phyloP scores from a whole-genome alignment of 2,113 vertebrate species.

The Sus scrofa region DNA sequence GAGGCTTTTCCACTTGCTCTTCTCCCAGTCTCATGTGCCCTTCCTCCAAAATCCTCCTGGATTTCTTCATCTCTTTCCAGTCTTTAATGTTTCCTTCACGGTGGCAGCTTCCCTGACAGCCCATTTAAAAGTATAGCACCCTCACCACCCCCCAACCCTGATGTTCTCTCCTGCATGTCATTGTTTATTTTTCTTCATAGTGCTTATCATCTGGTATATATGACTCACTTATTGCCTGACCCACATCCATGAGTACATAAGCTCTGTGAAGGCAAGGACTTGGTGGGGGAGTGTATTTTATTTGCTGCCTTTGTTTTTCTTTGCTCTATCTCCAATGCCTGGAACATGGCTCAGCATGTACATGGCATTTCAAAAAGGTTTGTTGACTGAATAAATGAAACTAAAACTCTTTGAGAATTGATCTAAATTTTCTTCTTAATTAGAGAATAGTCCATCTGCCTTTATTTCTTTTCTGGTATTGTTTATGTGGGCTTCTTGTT shows the following conservation, averaged over 20 bases:
- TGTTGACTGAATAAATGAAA: not conserved
- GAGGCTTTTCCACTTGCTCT: not conserved
- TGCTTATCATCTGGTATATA: not conserved
- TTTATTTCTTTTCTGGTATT: conserved; percentile 1
- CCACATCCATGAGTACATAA: not conserved
- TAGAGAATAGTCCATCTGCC: not conserved
- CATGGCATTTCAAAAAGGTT: not conserved
- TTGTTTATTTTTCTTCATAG: not conserved
- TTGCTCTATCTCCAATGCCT: not conserved
- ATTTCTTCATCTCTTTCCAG: not conserved
- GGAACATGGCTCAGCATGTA: not conserved
- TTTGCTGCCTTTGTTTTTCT: conserved; percentile 1
- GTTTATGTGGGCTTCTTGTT: not conserved
- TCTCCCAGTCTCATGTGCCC: too few species aligned
- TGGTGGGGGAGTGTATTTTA: not conserved
- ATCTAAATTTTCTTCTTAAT: not conserved
- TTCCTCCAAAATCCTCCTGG: not conserved
- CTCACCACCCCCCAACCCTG: accelerated
- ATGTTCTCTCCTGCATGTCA: not conserved
- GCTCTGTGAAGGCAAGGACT: not conserved
- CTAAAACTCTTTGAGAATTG: not conserved
- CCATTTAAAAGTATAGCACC: not conserved
- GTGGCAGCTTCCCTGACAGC: not conserved
- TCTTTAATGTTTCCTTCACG: not conserved
- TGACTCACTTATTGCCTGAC: conserved; percentile 25